A percentile compares a stretch with the other conserved stretches of the same genome.
phyloP scores from a whole-genome alignment of 2,888 invertebrate species.

The Pheosia gnoma region DNA sequence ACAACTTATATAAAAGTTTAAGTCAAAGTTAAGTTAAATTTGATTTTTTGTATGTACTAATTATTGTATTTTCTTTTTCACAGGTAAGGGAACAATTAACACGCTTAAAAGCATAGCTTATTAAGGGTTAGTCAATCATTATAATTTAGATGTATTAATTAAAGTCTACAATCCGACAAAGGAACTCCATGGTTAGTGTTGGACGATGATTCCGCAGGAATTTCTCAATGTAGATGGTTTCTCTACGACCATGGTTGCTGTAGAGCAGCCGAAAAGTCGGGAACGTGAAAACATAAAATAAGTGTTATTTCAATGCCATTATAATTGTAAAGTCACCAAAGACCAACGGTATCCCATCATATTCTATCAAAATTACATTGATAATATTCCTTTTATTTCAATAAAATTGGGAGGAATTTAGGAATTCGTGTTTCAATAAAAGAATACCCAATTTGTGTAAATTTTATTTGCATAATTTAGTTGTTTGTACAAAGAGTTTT shows the following conservation, averaged over 20 bases:
- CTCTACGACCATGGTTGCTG: too few relatives aligned
- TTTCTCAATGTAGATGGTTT: conserved; percentile 24
- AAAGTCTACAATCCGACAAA: too few relatives aligned
- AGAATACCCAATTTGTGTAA: conserved; percentile 15
- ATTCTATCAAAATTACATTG: too few relatives aligned
- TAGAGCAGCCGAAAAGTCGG: too few relatives aligned
- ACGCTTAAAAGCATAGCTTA: conserved; percentile 6
- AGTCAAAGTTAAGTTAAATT: neutral
- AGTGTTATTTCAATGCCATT: too few relatives aligned
- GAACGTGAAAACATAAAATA: too few relatives aligned
- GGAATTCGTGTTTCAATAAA: conserved; percentile 12
- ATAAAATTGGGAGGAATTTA: conserved; percentile 13
- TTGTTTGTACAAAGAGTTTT: conserved; percentile 15
- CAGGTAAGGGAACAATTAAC: conserved; percentile 42
- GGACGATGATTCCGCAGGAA: conserved; percentile 55
- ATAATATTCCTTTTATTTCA: neutral
- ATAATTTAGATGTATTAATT: conserved; percentile 17
- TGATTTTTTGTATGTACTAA: neutral
- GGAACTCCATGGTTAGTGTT: conserved; percentile 33
- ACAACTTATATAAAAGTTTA: too few relatives aligned
- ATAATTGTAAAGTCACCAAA: too few relatives aligned
- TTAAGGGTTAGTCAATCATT: conserved; percentile 28
- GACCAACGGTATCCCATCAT: too few relatives aligned
- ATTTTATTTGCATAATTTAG: conserved; percentile 17
- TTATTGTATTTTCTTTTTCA: conserved; percentile 18